Evolutionary conservation across 1,140 invertebrate species (phyloP).

Genomic region (Drosophila grimshawi): DNA sequence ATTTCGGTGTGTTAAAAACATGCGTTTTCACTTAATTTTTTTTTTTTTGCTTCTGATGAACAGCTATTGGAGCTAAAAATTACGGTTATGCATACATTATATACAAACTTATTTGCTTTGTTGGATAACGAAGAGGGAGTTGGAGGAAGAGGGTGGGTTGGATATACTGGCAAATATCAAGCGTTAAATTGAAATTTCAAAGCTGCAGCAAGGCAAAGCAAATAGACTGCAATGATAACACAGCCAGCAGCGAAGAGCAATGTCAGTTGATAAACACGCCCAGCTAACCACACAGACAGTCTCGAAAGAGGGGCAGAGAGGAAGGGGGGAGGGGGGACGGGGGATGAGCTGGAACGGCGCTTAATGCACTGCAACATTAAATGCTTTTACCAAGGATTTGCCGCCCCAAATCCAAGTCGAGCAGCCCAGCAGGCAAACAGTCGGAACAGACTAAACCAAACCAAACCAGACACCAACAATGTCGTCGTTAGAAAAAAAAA

Average conservation of each 20-base stretch:
- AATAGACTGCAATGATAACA: constrained; percentile 55
- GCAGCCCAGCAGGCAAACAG: constrained; percentile 27
- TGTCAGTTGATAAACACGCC: constrained; percentile 32
- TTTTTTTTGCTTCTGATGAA: constrained; percentile 63
- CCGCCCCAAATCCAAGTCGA: constrained; percentile 57
- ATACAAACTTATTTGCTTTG: not conserved
- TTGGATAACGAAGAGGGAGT: not conserved
- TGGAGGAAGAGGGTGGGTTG: not conserved
- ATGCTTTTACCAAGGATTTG: constrained; percentile 82
- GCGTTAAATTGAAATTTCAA: constrained; percentile 79
- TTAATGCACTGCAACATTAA: constrained; percentile 77
- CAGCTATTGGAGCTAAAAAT: constrained; percentile 75
- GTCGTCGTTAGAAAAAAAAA: constrained; percentile 23
- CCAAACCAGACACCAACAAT: constrained; percentile 63
- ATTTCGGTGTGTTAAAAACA: not conserved
- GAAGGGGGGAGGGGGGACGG: not conserved
- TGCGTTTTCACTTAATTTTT: not conserved
- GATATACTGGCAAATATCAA: constrained; percentile 59
- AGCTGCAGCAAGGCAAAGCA: constrained; percentile 56
- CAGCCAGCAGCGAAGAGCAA: constrained; percentile 5
- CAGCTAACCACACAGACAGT: constrained; percentile 7
- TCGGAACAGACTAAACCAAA: constrained; percentile 23
- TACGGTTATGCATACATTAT: constrained; percentile 68
- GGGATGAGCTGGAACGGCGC: constrained; percentile 13
- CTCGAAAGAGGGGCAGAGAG: constrained; percentile 6